Evolutionary conservation across 2,888 invertebrate genomes (phyloP).

Genomic region (Trachelus troglodyta): DNA sequence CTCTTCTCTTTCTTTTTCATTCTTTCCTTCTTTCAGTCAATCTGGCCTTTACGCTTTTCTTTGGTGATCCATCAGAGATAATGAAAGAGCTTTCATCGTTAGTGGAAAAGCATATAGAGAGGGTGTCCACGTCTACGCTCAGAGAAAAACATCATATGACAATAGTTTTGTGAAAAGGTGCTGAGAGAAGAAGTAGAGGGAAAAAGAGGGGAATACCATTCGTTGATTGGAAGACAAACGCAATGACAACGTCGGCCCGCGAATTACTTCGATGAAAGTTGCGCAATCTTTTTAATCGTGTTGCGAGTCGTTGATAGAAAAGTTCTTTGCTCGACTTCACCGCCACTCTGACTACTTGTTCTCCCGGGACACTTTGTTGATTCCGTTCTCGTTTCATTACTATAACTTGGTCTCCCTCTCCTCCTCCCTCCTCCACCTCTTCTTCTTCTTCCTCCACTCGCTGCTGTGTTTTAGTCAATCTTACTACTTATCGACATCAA

Average conservation of each 20-base stretch:
- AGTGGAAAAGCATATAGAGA: too few relatives aligned
- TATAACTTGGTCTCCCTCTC: constrained; percentile 15
- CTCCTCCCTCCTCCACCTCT: constrained; percentile 8
- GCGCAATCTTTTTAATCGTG: constrained; percentile 63
- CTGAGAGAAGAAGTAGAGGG: constrained; percentile 11
- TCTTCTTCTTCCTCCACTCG: constrained; percentile 8
- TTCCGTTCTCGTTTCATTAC: constrained; percentile 16
- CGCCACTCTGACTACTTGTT: neutral
- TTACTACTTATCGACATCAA: constrained; percentile 36
- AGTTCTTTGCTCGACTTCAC: constrained; percentile 40
- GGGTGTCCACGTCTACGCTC: too few relatives aligned
- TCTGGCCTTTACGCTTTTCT: too few relatives aligned
- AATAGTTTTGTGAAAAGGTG: too few relatives aligned
- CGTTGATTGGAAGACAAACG: constrained; percentile 57
- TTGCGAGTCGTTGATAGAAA: constrained; percentile 58
- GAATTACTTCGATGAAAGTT: constrained; percentile 35
- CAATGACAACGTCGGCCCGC: constrained; percentile 28
- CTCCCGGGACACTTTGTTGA: neutral
- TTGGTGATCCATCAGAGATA: too few relatives aligned
- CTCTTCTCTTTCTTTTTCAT: too few relatives aligned
- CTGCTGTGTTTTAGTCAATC: constrained; percentile 33
- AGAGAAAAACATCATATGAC: too few relatives aligned
- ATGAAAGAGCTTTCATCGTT: too few relatives aligned
- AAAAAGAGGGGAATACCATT: constrained; percentile 33
- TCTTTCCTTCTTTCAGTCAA: too few relatives aligned